These are phyloP conservation scores for Etheostoma cragini DNA, from an alignment of 2,113 vertebrate genomes.

Conservation along the genomic window DNA sequence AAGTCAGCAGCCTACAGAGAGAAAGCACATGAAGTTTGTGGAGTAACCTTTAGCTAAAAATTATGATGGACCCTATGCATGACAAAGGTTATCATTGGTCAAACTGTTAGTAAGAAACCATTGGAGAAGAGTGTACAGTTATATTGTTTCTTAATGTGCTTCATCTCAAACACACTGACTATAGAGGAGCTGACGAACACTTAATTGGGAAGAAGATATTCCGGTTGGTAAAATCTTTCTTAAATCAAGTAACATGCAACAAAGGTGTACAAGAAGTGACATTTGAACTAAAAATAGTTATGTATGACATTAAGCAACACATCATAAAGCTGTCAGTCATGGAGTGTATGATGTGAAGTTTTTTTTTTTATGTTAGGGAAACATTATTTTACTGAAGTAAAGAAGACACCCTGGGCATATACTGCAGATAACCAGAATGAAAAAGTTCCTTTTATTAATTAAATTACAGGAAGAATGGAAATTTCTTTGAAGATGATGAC, in stretches of 20 bases:
- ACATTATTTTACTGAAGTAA: constrained; percentile 3
- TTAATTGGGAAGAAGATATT: background rate
- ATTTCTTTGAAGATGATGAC: constrained; percentile 49
- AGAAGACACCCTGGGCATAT: background rate
- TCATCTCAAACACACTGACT: background rate
- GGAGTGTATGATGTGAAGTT: background rate
- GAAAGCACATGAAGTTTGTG: constrained; percentile 17
- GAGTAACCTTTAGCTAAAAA: background rate
- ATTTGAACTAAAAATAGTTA: background rate
- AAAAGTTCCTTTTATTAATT: constrained; percentile 42
- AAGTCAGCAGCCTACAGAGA: constrained; percentile 92
- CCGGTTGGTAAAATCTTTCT: background rate
- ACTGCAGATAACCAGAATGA: constrained; percentile 22
- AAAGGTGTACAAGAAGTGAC: background rate
- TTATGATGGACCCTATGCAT: background rate
- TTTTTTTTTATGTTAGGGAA: background rate
- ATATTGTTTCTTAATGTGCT: background rate
- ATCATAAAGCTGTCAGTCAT: background rate
- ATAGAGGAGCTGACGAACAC: background rate
- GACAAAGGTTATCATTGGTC: background rate
- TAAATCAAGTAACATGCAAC: background rate
- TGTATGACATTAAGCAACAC: background rate
- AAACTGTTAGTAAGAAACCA: background rate
- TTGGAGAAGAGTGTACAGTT: background rate
- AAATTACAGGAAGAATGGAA: constrained; percentile 54